phyloP scores from a whole-genome alignment of 2,797 vertebrate genomes.

The Phalloptychus januarius region DNA sequence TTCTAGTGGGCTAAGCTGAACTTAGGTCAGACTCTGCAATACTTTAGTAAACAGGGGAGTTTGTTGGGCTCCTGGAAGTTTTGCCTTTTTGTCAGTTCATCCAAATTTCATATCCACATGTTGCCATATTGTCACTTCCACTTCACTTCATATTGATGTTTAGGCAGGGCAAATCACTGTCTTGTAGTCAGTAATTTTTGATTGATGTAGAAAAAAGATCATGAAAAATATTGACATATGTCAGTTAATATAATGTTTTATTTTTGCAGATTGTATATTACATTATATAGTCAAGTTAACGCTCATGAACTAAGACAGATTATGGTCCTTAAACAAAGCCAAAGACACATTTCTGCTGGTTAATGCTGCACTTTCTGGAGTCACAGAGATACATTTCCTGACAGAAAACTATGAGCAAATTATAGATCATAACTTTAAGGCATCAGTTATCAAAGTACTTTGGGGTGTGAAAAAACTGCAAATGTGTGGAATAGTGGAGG shows the following conservation, averaged over 20 bases:
- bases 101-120: not conserved
- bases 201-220: not conserved
- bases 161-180: too few relatives aligned
- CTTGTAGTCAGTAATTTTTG: not conserved
- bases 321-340: not conserved
- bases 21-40: not conserved
- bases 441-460: not conserved
- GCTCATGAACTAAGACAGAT: not conserved
- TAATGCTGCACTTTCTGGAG: not conserved
- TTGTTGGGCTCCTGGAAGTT: not conserved
- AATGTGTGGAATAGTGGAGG: not conserved
- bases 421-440: not conserved
- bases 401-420: not conserved
- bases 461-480: not conserved
- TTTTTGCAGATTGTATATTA: too few relatives aligned
- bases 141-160: too few relatives aligned
- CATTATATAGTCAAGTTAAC: not conserved
- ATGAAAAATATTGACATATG: not conserved
- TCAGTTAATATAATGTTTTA: not conserved
- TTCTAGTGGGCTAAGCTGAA: not conserved
- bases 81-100: not conserved
- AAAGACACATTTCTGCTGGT: not conserved
- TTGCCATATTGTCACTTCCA: not conserved
- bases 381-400: not conserved
- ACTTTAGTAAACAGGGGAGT: not conserved